A percentile compares a stretch with the other conserved stretches of the same genome.
Evolutionary conservation across 2,113 vertebrate genomes (phyloP).

Genomic region (Cryptotis parvus): DNA sequence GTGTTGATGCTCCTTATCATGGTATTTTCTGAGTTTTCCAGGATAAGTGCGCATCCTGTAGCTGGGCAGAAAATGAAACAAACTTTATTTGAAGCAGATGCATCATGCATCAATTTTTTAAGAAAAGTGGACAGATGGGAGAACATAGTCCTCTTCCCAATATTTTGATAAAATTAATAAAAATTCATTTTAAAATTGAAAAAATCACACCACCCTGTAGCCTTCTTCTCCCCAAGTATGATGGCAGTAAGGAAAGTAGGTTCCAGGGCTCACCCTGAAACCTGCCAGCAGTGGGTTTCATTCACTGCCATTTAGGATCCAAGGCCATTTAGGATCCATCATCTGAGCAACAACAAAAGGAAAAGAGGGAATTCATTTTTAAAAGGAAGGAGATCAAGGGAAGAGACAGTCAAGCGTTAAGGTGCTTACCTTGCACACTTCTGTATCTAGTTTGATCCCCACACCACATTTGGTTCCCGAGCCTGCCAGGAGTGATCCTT

Average conservation of each 20-base stretch:
- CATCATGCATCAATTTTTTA: constrained; percentile 25
- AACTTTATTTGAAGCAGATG: background rate
- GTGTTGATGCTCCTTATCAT: constrained; percentile 5
- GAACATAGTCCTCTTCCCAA: background rate
- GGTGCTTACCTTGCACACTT: no score
- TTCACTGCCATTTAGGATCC: no score
- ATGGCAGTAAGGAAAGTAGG: background rate
- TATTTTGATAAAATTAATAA: background rate
- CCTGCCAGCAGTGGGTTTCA: no score
- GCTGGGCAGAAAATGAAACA: background rate
- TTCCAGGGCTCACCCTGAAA: background rate
- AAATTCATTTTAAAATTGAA: constrained; percentile 3
- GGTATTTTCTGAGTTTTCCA: background rate
- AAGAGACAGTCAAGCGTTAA: no score
- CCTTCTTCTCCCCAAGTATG: background rate
- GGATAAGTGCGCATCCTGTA: constrained; percentile 31
- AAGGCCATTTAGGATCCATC: no score
- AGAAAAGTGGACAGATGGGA: background rate
- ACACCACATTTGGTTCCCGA: no score
- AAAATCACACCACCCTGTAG: background rate
- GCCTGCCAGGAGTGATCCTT: no score
- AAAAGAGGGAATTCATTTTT: no score
- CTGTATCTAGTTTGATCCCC: no score
- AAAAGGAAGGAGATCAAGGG: no score
- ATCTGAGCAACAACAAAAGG: no score